Conservation (phyloP, 2,888 invertebrate genomes). For the Eustalomyia histrio region DNA sequence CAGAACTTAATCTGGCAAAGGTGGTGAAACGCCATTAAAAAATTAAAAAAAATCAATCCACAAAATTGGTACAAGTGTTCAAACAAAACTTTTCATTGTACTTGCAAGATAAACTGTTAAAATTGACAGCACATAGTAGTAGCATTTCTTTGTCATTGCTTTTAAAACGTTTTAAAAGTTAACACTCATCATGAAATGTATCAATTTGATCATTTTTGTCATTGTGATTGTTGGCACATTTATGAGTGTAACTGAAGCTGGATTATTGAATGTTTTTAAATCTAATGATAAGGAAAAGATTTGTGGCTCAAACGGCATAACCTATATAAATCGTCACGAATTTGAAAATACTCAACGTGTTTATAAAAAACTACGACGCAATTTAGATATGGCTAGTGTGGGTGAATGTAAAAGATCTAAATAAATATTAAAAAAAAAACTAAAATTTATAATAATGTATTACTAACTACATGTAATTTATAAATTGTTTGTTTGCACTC, state of each 20-base stretch:
- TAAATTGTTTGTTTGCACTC: no score
- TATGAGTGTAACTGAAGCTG: conserved; percentile 85
- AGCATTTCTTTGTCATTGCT: no score
- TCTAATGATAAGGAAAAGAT: conserved; percentile 81
- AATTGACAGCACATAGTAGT: no score
- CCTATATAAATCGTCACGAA: conserved; percentile 96
- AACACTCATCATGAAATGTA: conserved; percentile 41
- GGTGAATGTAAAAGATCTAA: conserved; percentile 69
- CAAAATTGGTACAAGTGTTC: no score
- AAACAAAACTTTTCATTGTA: no score
- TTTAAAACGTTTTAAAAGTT: no score
- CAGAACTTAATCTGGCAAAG: no score
- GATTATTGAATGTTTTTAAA: conserved; percentile 69
- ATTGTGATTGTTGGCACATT: conserved; percentile 61
- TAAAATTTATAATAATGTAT: no score
- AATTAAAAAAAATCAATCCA: no score
- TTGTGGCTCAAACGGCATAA: conserved; percentile 93
- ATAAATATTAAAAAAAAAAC: neutral
- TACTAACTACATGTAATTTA: no score
- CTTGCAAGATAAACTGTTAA: no score
- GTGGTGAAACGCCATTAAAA: no score
- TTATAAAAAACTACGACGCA: conserved; percentile 71
- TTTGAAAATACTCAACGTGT: conserved; percentile 88
- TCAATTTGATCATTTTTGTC: conserved; percentile 57
- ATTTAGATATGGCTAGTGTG: conserved; percentile 67